Evolutionary conservation across 1,140 invertebrate species (phyloP), one percentile per base, ranked within the genome.

Genomic region (Agrypnia vestita): DNA sequence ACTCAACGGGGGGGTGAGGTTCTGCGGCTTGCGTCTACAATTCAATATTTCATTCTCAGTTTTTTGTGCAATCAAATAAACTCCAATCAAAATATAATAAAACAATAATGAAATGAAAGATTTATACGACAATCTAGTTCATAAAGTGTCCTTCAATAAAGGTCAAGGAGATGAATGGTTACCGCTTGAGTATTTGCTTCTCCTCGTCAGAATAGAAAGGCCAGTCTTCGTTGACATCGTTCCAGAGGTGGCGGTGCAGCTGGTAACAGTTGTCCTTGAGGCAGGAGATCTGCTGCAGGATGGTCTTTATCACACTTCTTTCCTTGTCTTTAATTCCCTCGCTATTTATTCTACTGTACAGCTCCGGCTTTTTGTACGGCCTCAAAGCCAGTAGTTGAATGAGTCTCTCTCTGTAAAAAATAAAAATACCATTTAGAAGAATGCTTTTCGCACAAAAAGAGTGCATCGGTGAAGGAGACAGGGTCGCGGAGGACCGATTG

Each of bases 191-290:
- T 85, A 95, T 93, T 85, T 96, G 93, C 86, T 92, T 92, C 85
- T 99, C 97, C 84, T 96, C 93, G 80, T 97, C 96, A 44, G 94
- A 93, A 85, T 97, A 98, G 89, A 95, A 97, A 51, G 96, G 95
- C 97, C 97, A 99, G 86, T 98, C 96, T 85, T 96, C 95, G 84
- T 95, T 94, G 62, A 99, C 96, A 85, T 98, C 96, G 86, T 96
- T 96, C 96, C 96, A 98, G 80, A 96, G 90, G 84, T 95, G 92
- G 84, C 95, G 93, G 69, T 94, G 92, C 85, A 99, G 90, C 85
- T 96, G 93, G 89, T 96, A 98, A 82, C 93, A 93, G 89, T 98
- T 98, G 87, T 97, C 96, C 85, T 95, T 94, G 85, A 96, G 90
- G 56, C 87, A 90, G 75, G 95, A 93, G 78, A 98, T 93, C 86